Evolutionary conservation across 2,113 vertebrate genomes (phyloP), one percentile per base, ranked within the genome.

Genomic region (Serinus canaria): DNA sequence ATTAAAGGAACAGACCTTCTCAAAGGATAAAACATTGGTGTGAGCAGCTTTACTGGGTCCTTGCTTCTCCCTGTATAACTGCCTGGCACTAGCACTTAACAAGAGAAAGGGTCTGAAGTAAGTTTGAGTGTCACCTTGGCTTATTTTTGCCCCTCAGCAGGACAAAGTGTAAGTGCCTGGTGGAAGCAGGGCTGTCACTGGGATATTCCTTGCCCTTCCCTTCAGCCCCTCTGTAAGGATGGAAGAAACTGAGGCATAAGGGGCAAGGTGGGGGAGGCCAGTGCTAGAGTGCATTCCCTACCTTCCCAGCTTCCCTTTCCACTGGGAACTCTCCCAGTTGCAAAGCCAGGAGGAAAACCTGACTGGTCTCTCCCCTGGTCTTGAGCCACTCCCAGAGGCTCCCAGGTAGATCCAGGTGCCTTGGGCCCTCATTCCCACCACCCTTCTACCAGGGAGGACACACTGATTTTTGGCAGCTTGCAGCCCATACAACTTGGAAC

Each of bases 1-100:
- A 84, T 96, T 92, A 95, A 96, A 95, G 90, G 84, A 94, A 85
- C 14, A 95, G 91, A 87, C 84, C 80, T 82, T 89, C 93, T 73
- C 43, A 44, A 91, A 92, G 87, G 70, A 87, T 72, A 87, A 96
- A 92, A 89, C 77, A 84, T 63, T 13, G 63, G 84, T 59, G 88
- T 47, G 72, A 81, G 75, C 2, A n/a, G 75, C 86, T 95, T 91
- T 92, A 77, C 73, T 64, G 66, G 31, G 73, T 77, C 47, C 27
- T 44, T 75, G 59, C 64, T 83, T 84, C 68, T 95, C 60, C 12
- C 78, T 66, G 74, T 27, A 15, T 46, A 83, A 91, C 67, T 1
- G 5, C 77, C n/a, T 77, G 78, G 81, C 0, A 7, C 18, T 60
- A 43, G 19, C 37, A 8, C 77, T 93, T 88, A 92, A 88, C 0